phyloP scores from a whole-genome alignment of 2,888 invertebrate genomes.

The Fragum sueziense region DNA sequence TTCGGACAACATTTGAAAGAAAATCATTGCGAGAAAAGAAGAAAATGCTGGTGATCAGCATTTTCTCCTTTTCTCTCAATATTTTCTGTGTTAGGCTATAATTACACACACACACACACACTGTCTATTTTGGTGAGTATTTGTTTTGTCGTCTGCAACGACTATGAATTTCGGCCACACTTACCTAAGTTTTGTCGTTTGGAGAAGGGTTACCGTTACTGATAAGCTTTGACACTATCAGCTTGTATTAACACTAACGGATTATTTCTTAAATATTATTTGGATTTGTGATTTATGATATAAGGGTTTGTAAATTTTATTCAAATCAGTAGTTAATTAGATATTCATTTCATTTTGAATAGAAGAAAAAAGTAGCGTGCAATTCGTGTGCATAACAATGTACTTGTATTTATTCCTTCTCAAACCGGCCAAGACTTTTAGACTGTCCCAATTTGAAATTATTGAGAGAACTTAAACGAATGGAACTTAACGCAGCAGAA shows the following conservation, averaged over 20 bases:
- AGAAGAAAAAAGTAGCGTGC: too few species aligned
- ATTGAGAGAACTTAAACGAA: too few species aligned
- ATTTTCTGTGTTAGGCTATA: background rate
- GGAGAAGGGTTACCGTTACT: background rate
- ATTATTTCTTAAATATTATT: background rate
- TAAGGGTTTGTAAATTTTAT: background rate
- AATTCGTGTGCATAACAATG: too few species aligned
- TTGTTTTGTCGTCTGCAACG: background rate
- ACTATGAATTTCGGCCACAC: background rate
- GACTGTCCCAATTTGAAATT: too few species aligned
- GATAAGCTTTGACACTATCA: background rate
- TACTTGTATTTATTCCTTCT: too few species aligned
- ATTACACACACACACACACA: background rate
- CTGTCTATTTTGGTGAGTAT: background rate
- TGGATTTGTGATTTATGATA: background rate
- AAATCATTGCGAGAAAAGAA: too few species aligned
- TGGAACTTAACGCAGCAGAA: too few species aligned
- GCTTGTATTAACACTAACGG: background rate
- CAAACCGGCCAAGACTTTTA: too few species aligned
- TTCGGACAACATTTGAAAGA: too few species aligned
- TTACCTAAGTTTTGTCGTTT: background rate
- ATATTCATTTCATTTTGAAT: too few species aligned
- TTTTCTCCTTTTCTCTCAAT: background rate
- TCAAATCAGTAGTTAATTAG: too few species aligned
- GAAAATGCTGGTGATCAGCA: background rate